These are phyloP conservation scores for Sander vitreus DNA, from an alignment of 2,113 vertebrate genomes.

Conservation along the genomic window DNA sequence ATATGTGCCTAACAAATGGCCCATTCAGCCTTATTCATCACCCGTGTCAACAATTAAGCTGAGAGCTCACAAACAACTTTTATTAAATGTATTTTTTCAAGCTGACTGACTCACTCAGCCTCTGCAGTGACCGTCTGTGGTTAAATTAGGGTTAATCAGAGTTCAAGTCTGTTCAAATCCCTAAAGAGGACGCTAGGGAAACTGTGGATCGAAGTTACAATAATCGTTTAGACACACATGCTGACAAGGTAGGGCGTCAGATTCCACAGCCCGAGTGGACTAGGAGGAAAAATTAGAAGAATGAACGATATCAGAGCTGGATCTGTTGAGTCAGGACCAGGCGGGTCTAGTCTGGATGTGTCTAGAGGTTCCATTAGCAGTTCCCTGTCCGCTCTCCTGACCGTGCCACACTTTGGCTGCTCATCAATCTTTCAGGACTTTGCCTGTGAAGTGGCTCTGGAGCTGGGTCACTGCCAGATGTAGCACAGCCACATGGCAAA, in stretches of 20 bases:
- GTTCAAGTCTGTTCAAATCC: constrained; percentile 54
- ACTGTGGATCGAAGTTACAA: constrained; percentile 41
- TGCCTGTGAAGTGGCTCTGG: constrained; percentile 49
- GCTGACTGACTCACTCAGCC: constrained; percentile 5
- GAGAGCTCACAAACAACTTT: background rate
- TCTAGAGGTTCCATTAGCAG: constrained; percentile 60
- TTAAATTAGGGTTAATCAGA: constrained; percentile 60
- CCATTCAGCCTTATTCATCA: constrained; percentile 4
- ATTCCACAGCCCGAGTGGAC: constrained; percentile 5
- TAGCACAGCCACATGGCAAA: constrained; percentile 54
- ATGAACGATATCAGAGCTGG: constrained; percentile 2
- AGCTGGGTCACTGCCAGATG: constrained; percentile 46
- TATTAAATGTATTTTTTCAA: constrained; percentile 38
- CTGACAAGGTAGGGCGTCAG: constrained; percentile 21
- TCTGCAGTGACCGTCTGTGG: constrained; percentile 22
- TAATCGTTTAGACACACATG: constrained; percentile 40
- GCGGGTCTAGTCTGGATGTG: constrained; percentile 32
- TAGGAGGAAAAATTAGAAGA: constrained; percentile 9
- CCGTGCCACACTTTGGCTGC: constrained; percentile 23
- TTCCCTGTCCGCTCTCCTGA: constrained; percentile 43
- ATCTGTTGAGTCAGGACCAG: constrained; percentile 40
- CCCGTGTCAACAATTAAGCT: constrained; percentile 21
- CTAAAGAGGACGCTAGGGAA: constrained; percentile 36
- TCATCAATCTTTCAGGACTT: constrained; percentile 76
- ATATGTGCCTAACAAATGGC: background rate